phyloP scores from a whole-genome alignment of 2,113 vertebrate genomes.

The Phaethon lepturus region DNA sequence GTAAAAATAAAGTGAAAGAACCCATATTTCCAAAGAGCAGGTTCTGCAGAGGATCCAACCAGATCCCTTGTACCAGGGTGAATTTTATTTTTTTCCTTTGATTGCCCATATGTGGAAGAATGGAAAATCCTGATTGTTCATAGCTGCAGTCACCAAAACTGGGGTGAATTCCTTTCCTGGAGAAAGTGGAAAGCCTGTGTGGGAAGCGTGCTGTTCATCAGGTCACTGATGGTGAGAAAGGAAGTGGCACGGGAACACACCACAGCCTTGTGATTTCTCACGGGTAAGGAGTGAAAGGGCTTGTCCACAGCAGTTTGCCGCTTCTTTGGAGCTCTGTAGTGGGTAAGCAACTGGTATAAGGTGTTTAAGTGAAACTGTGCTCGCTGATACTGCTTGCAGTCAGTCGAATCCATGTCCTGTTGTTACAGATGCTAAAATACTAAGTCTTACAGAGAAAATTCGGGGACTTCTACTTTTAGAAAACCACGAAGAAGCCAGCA shows the following conservation, averaged over 20 bases:
- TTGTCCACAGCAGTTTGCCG: neutral
- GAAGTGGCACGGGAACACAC: rapidly evolving
- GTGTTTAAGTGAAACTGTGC: neutral
- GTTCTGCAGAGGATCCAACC: neutral
- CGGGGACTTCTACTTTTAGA: neutral
- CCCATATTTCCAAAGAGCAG: neutral
- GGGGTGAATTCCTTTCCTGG: neutral
- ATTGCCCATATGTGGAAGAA: neutral
- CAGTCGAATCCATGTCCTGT: neutral
- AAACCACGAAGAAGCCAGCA: neutral
- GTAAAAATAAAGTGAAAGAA: neutral
- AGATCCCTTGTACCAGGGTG: neutral
- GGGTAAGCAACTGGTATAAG: neutral
- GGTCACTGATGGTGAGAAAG: neutral
- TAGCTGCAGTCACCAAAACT: neutral
- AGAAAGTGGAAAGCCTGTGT: neutral
- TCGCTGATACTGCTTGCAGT: neutral
- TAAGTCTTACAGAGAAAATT: neutral
- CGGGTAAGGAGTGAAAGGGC: neutral
- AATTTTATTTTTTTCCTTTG: neutral
- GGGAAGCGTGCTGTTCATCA: neutral
- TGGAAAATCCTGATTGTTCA: neutral
- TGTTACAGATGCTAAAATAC: neutral
- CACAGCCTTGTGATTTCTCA: neutral
- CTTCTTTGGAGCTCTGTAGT: neutral